These are phyloP conservation scores for Formica aserva DNA, from an alignment of 2,888 invertebrate species.

Conservation along the genomic window DNA sequence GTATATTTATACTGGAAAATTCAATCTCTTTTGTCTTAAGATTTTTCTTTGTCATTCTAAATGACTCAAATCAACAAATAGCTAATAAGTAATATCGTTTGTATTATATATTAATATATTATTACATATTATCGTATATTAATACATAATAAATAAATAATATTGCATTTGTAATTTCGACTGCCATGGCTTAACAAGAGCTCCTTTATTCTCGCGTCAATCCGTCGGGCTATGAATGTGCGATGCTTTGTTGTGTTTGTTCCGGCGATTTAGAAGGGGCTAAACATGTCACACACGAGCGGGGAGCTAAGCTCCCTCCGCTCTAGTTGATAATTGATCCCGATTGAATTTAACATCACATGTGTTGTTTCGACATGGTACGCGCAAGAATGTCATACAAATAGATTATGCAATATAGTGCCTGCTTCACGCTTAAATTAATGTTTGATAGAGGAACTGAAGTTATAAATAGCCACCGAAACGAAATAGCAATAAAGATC, in stretches of 20 bases:
- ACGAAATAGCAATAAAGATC: slow-evolving; percentile 10
- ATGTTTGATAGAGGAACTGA: slow-evolving; percentile 21
- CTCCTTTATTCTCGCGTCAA: slow-evolving; percentile 48
- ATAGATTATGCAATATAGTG: slow-evolving; percentile 40
- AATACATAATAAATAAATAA: slow-evolving; percentile 28
- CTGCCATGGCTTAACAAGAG: slow-evolving; percentile 23
- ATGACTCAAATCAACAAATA: neutral
- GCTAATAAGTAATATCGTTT: neutral
- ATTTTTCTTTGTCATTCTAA: neutral
- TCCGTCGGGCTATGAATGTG: slow-evolving; percentile 41
- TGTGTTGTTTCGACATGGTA: slow-evolving; percentile 33
- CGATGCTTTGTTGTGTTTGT: slow-evolving; percentile 45
- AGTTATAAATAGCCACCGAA: slow-evolving; percentile 19
- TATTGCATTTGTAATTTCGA: slow-evolving; percentile 16
- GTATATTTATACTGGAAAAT: neutral
- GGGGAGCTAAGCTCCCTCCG: slow-evolving; percentile 47
- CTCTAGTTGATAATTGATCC: slow-evolving; percentile 53
- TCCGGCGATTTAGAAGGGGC: slow-evolving; percentile 48
- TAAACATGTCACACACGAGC: slow-evolving; percentile 43
- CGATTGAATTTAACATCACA: slow-evolving; percentile 55
- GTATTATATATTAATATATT: neutral
- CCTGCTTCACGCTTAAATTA: slow-evolving; percentile 38
- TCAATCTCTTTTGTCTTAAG: neutral
- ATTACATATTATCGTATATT: neutral
- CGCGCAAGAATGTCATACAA: slow-evolving; percentile 39